Evolutionary conservation across 2,888 invertebrate genomes (phyloP), one percentile per base, ranked within the genome.

Genomic region (Agrochola lychnidis): DNA sequence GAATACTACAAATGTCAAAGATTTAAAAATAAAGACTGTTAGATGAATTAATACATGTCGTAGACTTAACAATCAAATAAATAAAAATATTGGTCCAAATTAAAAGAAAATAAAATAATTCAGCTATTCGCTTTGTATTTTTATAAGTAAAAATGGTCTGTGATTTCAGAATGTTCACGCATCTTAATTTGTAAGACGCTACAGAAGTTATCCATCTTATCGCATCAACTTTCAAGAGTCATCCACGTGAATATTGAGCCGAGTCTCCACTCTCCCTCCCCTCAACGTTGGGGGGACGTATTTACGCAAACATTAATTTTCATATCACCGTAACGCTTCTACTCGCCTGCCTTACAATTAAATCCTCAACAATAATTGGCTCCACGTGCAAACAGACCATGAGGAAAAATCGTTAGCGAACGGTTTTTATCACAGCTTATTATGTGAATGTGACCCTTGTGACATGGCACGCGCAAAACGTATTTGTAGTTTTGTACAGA

Each of bases 351-450:
- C 56, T 70, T 66, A 81, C 71, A 79, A 85, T 81, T 82, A 79
- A 82, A 81, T 76, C 75, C 40, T 62, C 61, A 36, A 67, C 56
- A 63, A 67, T 85, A 79, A 82, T 82, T 81, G 73, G 59, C 30
- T 57, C 63, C 80, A 87, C 81, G 87, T 87, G 80, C 80, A 82
- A 77, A 78, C 62, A 73, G 73, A 76, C 61, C 69, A 78, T 53
- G 78, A 85, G 75, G 83, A 70, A 81, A 77, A 80, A 79, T 78
- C 42, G 57, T 73, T 71, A 57, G 64, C 71, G 70, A 76, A 30
- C 62, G n/a, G 61, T 73, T 77, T 79, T 70, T 78, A 72, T 74
- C 67, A 73, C 59, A 59, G 72, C 62, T 71, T 80, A 82, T 83
- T 83, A 79, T 67, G 68, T 78, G 56, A 80, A 78, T 78, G 73